Evolutionary conservation across 2,888 invertebrate genomes (phyloP), one percentile per base, ranked within the genome.

Genomic region (Apodemia mormo): DNA sequence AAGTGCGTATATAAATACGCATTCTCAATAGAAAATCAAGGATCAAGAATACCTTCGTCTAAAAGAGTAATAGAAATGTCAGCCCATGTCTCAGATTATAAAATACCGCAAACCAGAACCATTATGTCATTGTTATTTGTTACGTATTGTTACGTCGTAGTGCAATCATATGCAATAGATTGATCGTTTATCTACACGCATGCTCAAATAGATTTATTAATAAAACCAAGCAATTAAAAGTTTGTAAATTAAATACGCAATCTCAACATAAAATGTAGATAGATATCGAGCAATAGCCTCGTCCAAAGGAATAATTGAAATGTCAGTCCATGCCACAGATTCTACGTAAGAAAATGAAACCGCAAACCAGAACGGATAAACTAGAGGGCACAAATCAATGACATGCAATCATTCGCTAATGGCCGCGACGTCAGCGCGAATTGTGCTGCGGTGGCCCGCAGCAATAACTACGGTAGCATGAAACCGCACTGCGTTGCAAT

Each of bases 381-480:
- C 72, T 71, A 64, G 73, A 72, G 72, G 68, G 66, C 72, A 74
- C 74, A 80, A 81, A 81, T 80, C 79, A 82, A 82, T 82, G 80
- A 78, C 76, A 74, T 73, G 72, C 81, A 78, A 81, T 82, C 79
- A 82, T 79, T 80, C 76, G 78, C 78, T 78, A 82, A 83, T 81
- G 76, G 78, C 74, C 76, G 74, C 77, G 76, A 78, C 74, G 75
- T 75, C 74, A 75, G 71, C 70, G 72, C 30, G 14, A 1, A 30
- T 22, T 22, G 61, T 33, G 65, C 69, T 70, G 71, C 68, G 72
- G 70, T 61, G 33, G 61, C 61, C 61, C 61, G 33, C 30, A 61
- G 70, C 76, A 65, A 79, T 80, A 77, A 71, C 72, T 72, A 77
- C 82, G 74, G 80, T 78, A 79, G 79, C 82, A 75, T 76, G 77